A percentile compares a stretch with the other conserved stretches of the same genome.
phyloP scores from a whole-genome alignment of 2,113 vertebrate species.

The Benitochromis conjunctus region DNA sequence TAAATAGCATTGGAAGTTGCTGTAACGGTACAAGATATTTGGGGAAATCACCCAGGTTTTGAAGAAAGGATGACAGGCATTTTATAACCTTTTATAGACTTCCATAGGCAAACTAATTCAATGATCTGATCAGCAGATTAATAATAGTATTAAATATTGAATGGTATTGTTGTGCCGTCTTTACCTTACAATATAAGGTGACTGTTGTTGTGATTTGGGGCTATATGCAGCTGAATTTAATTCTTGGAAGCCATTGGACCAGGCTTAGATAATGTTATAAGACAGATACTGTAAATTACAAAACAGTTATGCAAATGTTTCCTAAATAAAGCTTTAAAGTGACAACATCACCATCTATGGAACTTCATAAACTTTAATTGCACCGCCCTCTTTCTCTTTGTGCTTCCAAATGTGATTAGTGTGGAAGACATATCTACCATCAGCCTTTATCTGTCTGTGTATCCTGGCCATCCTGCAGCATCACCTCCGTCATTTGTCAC shows the following conservation, averaged over 20 bases:
- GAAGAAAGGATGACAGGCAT: not conserved
- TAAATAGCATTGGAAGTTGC: not conserved
- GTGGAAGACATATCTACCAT: not conserved
- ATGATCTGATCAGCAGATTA: not conserved
- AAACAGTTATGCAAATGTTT: not conserved
- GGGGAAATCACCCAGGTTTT: not conserved
- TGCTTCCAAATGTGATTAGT: not conserved
- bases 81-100: not conserved
- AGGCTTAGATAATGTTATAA: not conserved
- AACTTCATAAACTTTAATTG: not conserved
- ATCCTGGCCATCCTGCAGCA: not conserved
- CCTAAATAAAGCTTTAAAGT: fast-evolving
- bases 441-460: not conserved
- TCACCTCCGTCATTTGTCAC: not conserved
- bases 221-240: not conserved
- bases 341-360: not conserved
- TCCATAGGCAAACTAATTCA: not conserved
- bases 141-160: not conserved
- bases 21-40: not conserved
- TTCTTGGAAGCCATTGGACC: fast-evolving
- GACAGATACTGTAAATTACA: not conserved
- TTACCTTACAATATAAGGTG: not conserved
- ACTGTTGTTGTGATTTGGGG: not conserved
- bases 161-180: not conserved
- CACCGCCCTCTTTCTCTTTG: not conserved